phyloP scores from a whole-genome alignment of 2,888 invertebrate genomes.

The Polymixis flavicincta region DNA sequence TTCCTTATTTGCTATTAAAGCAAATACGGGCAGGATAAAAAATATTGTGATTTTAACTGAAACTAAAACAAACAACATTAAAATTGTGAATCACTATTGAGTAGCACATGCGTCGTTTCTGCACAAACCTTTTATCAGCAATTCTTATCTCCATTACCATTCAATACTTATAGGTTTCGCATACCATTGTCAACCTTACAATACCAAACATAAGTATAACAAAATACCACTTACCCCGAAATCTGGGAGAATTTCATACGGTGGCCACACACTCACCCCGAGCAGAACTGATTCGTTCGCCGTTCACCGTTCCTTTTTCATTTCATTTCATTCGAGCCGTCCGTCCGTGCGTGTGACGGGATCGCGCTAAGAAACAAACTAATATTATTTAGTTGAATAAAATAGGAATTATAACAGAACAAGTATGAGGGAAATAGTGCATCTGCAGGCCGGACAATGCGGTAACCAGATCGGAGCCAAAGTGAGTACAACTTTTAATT shows the following conservation, averaged over 20 bases:
- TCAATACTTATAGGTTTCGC: background rate
- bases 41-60: background rate
- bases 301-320: slow-evolving; percentile 76
- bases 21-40: background rate
- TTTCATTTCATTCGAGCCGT: slow-evolving; percentile 79
- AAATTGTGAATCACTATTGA: slow-evolving; percentile 7
- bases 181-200: background rate
- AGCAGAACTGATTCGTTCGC: slow-evolving; percentile 70
- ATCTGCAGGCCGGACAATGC: slow-evolving; percentile 95
- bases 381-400: slow-evolving; percentile 66
- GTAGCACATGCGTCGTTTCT: background rate
- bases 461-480: slow-evolving; percentile 95
- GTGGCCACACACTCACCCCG: slow-evolving; percentile 82
- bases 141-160: slow-evolving; percentile 6
- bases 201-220: slow-evolving; percentile 20
- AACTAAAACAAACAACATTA: background rate
- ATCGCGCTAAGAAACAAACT: slow-evolving; percentile 66
- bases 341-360: slow-evolving; percentile 76
- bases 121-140: background rate
- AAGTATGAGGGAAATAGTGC: slow-evolving; percentile 96
- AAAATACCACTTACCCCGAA: slow-evolving; percentile 56
- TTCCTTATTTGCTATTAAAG: background rate
- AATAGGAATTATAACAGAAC: slow-evolving; percentile 68
- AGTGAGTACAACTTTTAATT: slow-evolving; percentile 78
- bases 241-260: slow-evolving; percentile 62